Evolutionary conservation across 2,888 invertebrate species (phyloP).

Genomic region (Acleris sparsana): DNA sequence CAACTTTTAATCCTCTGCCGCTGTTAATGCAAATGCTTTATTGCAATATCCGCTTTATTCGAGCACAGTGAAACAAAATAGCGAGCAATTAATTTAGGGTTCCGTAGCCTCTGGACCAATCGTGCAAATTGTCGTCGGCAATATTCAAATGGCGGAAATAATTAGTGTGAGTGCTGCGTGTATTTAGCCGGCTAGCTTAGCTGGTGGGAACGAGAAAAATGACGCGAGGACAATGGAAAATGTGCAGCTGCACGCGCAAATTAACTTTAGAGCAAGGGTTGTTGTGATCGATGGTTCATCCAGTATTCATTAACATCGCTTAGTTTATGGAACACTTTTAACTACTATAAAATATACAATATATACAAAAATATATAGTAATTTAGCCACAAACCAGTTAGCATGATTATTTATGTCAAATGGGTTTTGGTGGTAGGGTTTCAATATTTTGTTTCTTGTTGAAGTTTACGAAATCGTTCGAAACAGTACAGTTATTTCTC

Average conservation of each 20-base stretch:
- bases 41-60: conserved; percentile 53
- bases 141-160: conserved; percentile 84
- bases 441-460: too few species aligned
- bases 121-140: conserved; percentile 78
- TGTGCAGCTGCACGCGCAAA: background rate
- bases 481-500: too few species aligned
- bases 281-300: background rate
- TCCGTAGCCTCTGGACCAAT: conserved; percentile 73
- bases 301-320: too few species aligned
- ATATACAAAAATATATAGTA: too few species aligned
- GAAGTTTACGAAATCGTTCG: too few species aligned
- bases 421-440: too few species aligned
- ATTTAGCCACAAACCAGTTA: too few species aligned
- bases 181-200: conserved; percentile 52
- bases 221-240: conserved; percentile 13
- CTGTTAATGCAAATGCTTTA: conserved; percentile 36
- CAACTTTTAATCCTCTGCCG: conserved; percentile 23
- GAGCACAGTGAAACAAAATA: conserved; percentile 73
- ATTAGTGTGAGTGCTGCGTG: conserved; percentile 79
- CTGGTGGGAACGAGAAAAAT: conserved; percentile 37
- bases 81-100: conserved; percentile 79
- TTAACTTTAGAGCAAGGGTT: conserved; percentile 5
- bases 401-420: too few species aligned
- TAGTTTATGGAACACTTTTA: too few species aligned
- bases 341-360: too few species aligned